A percentile compares a stretch with the other conserved stretches of the same genome.
Conservation (phyloP, 1,140 invertebrate species). For the Zophobas atratus region DNA sequence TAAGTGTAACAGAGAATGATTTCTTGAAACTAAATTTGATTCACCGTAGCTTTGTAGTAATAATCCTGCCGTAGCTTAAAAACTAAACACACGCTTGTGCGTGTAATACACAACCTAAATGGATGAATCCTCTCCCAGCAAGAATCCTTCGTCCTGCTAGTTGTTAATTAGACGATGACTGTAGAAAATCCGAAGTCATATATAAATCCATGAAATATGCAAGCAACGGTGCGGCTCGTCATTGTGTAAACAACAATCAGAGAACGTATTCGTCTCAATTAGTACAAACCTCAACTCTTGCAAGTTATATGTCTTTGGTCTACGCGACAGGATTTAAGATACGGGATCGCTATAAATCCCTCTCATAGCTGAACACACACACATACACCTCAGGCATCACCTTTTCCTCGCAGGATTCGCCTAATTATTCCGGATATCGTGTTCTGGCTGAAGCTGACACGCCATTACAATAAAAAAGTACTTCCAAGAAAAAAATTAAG, state of each 20-base stretch:
- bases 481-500: too few relatives aligned
- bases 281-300: constrained; percentile 55
- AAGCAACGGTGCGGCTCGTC: constrained; percentile 55
- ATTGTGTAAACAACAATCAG: constrained; percentile 59
- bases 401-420: constrained; percentile 28
- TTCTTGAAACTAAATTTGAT: too few relatives aligned
- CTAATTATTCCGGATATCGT: constrained; percentile 41
- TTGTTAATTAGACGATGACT: constrained; percentile 49
- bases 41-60: too few relatives aligned
- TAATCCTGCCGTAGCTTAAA: too few relatives aligned
- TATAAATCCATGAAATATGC: constrained; percentile 60
- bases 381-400: constrained; percentile 33
- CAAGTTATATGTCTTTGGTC: constrained; percentile 59
- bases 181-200: constrained; percentile 51
- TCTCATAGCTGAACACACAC: constrained; percentile 10
- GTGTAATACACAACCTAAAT: too few relatives aligned
- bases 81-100: too few relatives aligned
- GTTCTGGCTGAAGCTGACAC: constrained; percentile 8
- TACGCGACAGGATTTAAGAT: constrained; percentile 58
- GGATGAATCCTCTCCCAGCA: too few relatives aligned
- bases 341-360: constrained; percentile 51
- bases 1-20: too few relatives aligned
- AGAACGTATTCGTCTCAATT: constrained; percentile 60
- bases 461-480: neutral
- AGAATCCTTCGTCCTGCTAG: too few relatives aligned